phyloP scores from a whole-genome alignment of 2,888 invertebrate genomes.

The Bombyx huttoni region DNA sequence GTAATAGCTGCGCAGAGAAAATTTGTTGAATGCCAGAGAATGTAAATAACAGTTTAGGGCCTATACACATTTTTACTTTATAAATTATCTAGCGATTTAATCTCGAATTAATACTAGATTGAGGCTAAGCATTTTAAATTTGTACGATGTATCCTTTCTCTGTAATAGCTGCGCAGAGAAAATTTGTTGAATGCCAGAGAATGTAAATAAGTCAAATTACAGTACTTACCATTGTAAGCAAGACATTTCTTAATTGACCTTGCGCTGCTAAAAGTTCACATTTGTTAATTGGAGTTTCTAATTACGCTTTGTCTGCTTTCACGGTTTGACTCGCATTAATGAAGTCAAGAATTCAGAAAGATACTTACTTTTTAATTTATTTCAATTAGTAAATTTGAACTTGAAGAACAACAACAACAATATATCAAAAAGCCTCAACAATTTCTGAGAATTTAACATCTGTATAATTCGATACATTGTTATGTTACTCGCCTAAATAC shows the following conservation, averaged over 20 bases:
- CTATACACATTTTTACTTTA: no score
- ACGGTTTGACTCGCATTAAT: constrained; percentile 11
- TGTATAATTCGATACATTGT: background rate
- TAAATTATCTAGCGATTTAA: no score
- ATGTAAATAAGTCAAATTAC: constrained; percentile 36
- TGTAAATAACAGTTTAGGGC: constrained; percentile 19
- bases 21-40: constrained; percentile 9
- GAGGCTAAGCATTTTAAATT: no score
- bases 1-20: background rate
- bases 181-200: constrained; percentile 6
- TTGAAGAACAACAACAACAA: background rate
- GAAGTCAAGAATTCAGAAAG: constrained; percentile 15
- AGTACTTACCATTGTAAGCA: constrained; percentile 23
- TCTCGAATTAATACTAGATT: no score
- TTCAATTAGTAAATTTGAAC: constrained; percentile 4
- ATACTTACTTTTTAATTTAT: constrained; percentile 11
- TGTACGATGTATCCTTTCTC: no score
- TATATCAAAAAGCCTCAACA: constrained; percentile 3
- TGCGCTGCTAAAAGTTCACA: constrained; percentile 32
- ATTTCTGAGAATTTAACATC: constrained; percentile 1
- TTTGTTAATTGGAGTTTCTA: constrained; percentile 42
- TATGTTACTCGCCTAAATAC: constrained; percentile 10
- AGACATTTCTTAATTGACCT: constrained; percentile 41
- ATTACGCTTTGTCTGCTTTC: constrained; percentile 19
- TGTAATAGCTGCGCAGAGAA: background rate